Evolutionary conservation across 2,113 vertebrate species (phyloP).

Genomic region (Myxocyprinus asiaticus): DNA sequence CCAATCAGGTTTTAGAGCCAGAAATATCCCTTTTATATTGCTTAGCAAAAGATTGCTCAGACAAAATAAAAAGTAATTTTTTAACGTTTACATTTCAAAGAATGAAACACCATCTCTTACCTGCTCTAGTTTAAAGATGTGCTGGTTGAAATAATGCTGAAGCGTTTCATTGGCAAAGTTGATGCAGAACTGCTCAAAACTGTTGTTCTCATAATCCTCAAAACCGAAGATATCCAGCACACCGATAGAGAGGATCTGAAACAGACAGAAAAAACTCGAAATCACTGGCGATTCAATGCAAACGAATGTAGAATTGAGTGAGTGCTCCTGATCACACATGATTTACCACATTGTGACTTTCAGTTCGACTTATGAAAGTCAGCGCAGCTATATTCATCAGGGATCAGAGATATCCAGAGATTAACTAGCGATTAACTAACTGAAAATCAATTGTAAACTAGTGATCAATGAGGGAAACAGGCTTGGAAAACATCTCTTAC

Average conservation of each 20-base stretch:
- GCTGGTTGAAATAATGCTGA: conserved; percentile 97
- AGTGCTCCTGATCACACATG: not conserved
- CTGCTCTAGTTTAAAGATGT: conserved; percentile 96
- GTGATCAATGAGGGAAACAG: too few species aligned
- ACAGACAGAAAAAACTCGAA: not conserved
- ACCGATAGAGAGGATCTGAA: conserved; percentile 91
- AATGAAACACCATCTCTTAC: conserved; percentile 61
- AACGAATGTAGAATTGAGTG: not conserved
- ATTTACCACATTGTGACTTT: too few species aligned
- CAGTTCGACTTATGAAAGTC: too few species aligned
- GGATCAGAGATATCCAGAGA: not conserved
- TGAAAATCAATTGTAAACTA: too few species aligned
- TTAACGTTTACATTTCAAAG: too few species aligned
- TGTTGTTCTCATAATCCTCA: conserved; percentile 97
- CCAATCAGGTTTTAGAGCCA: too few species aligned
- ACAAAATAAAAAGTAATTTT: too few species aligned
- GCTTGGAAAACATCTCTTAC: too few species aligned
- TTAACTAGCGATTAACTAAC: not conserved
- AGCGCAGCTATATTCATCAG: too few species aligned
- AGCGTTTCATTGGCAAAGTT: conserved; percentile 96
- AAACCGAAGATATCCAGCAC: conserved; percentile 98
- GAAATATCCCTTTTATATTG: too few species aligned
- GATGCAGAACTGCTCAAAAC: conserved; percentile 98
- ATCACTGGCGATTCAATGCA: too few species aligned
- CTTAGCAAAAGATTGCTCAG: too few species aligned